These are phyloP conservation scores for Carassius auratus DNA, from an alignment of 2,113 vertebrate genomes.

Conservation along the genomic window DNA sequence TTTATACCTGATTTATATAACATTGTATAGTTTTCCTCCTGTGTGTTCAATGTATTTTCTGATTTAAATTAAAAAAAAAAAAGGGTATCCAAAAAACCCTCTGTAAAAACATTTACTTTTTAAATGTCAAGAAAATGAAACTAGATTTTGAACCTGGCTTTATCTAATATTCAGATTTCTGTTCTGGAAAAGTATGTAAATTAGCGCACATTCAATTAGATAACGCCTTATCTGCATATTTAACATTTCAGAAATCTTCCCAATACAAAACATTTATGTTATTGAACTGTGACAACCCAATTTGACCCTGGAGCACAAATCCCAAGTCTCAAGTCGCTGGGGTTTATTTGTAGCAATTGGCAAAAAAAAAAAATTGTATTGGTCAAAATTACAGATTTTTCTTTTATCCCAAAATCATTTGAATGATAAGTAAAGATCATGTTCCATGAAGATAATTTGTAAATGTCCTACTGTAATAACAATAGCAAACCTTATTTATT, in stretches of 20 bases:
- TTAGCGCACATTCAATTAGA: not conserved
- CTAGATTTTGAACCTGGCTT: not conserved
- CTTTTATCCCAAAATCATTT: too few species aligned
- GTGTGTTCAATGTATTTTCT: not conserved
- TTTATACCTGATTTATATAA: not conserved
- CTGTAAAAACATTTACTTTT: not conserved
- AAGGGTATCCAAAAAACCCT: not conserved
- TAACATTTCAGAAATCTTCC: not conserved
- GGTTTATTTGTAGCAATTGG: too few species aligned
- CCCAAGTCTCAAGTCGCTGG: too few species aligned
- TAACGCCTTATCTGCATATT: not conserved
- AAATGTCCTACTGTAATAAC: too few species aligned
- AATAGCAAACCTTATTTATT: too few species aligned
- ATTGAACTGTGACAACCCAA: not conserved
- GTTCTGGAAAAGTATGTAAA: not conserved
- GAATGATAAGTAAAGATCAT: too few species aligned
- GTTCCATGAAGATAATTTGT: too few species aligned
- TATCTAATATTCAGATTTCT: not conserved
- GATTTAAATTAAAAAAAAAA: not conserved
- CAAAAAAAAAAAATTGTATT: too few species aligned
- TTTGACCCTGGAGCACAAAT: too few species aligned
- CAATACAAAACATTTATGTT: not conserved
- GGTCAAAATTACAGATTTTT: too few species aligned
- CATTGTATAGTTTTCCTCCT: not conserved
- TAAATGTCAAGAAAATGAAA: not conserved